Percentiles rank a stretch among this genome's conserved stretches.
phyloP scores from a whole-genome alignment of 1,140 invertebrate genomes.

The Diabrotica undecimpunctata region DNA sequence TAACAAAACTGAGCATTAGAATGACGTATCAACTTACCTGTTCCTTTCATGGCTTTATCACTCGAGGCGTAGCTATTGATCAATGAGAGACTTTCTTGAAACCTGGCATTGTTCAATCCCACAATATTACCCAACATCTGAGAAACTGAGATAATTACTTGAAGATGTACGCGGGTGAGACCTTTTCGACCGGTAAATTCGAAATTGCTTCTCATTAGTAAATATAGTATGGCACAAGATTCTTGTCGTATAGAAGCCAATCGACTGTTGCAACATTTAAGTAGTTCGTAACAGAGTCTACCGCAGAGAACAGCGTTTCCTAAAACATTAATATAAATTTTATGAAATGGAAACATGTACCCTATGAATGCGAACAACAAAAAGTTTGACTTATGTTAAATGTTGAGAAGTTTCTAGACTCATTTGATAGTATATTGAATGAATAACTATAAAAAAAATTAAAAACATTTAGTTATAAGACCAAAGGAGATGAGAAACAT shows the following conservation, averaged over 20 bases:
- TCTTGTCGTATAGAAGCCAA: slow-evolving; percentile 78
- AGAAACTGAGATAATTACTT: slow-evolving; percentile 89
- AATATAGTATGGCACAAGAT: slow-evolving; percentile 84
- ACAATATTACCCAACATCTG: slow-evolving; percentile 84
- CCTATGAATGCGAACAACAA: no score
- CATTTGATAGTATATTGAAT: no score
- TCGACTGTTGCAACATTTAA: slow-evolving; percentile 77
- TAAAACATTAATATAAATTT: slow-evolving; percentile 43
- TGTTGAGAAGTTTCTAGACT: no score
- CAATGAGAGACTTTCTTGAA: slow-evolving; percentile 86
- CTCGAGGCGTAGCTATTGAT: slow-evolving; percentile 90
- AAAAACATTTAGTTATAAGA: no score
- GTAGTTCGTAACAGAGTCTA: slow-evolving; percentile 75
- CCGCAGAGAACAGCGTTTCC: slow-evolving; percentile 82
- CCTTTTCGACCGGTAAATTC: slow-evolving; percentile 80
- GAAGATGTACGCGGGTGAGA: slow-evolving; percentile 80
- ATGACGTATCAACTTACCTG: slow-evolving; percentile 50
- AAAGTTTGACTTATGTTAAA: no score
- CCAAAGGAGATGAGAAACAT: no score
- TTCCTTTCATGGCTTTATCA: slow-evolving; percentile 91
- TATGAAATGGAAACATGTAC: slow-evolving; percentile 5
- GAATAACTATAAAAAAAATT: no score
- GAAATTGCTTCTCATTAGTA: slow-evolving; percentile 91
- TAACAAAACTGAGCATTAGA: no score
- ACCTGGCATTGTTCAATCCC: slow-evolving; percentile 80